Percentiles rank a stretch among this genome's conserved stretches.
These are phyloP conservation scores for Volucella zonaria DNA, from an alignment of 2,888 invertebrate genomes.

Conservation along the genomic window DNA sequence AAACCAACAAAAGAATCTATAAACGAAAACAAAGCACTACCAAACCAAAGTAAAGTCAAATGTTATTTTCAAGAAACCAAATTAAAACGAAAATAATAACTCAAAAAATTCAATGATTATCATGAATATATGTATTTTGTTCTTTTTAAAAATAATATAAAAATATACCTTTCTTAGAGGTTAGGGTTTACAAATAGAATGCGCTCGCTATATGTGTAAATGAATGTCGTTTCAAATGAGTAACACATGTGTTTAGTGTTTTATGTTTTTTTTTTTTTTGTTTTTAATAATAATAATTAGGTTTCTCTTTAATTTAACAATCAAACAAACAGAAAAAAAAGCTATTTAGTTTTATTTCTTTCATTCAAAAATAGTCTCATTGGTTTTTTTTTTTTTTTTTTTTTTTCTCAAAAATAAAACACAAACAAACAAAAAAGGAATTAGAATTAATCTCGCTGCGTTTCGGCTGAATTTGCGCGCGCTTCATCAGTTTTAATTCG, in stretches of 20 bases:
- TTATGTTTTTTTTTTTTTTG: neutral
- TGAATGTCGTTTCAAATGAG: constrained; percentile 59
- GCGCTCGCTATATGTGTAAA: constrained; percentile 50
- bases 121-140: constrained; percentile 67
- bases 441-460: neutral
- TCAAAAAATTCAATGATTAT: constrained; percentile 33
- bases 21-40: neutral
- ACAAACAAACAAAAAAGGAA: constrained; percentile 29
- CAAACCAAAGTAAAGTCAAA: neutral
- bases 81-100: constrained; percentile 22
- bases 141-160: constrained; percentile 68
- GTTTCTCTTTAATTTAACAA: constrained; percentile 19
- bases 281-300: constrained; percentile 50
- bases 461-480: constrained; percentile 5
- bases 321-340: constrained; percentile 35
- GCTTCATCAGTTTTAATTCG: constrained; percentile 26
- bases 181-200: constrained; percentile 65
- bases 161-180: constrained; percentile 70
- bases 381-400: too few species aligned
- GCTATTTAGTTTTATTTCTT: neutral
- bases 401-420: constrained; percentile 19
- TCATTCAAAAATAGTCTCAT: constrained; percentile 1
- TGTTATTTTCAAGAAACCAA: neutral
- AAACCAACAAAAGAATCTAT: neutral
- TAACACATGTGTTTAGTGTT: constrained; percentile 41